Base-by-base conservation (phyloP, 1,140 invertebrate genomes). In the Scaptomyza hsui region DNA sequence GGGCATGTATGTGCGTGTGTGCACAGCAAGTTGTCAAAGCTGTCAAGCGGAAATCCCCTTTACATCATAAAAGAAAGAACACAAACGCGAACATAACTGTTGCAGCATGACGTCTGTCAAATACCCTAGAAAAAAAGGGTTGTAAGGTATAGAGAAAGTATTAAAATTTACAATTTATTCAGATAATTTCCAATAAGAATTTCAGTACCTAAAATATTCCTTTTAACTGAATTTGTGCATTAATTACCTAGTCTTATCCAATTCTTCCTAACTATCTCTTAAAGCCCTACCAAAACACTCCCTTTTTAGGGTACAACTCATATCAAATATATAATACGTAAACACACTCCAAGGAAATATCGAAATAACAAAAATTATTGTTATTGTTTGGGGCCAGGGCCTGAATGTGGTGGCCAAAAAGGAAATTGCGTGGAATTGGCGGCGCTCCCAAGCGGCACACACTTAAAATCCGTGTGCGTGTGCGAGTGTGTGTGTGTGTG, bases 291-390 rank as follows among this genome's bases (percentile, higher is more conserved):
- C 29, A 32, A 10, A 24, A 13, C 10, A n/a, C 39, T 7, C 13
- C 9, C 26, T 29, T 49, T 57, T 44, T 45, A 57, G 61, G 49
- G 61, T 45, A 71, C 51, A 41, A 49, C 56, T 37, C 51, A 44
- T 48, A 37, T 48, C 44, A 19, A 42, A 51, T 35, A 49, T 55
- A 35, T 64, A 59, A 49, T 29, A 60, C 32, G n/a, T 45, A 55
- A 37, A 53, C 21, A 57, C 52, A 16, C 13, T 35, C 2, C 37
- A 26, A 71, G 67, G 63, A 89, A 89, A 89, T 89, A 89, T 89
- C 83, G 83, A 89, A 89, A 89, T 89, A 89, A 89, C 83, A 89
- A 89, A 89, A 89, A 89, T 89, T 89, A 89, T 89, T 89, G 83
- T 86, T 90, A 86, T 89, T 89, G 72, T 89, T 77, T 74, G 76